phyloP scores from a whole-genome alignment of 2,113 vertebrate species.

The Caracal caracal region DNA sequence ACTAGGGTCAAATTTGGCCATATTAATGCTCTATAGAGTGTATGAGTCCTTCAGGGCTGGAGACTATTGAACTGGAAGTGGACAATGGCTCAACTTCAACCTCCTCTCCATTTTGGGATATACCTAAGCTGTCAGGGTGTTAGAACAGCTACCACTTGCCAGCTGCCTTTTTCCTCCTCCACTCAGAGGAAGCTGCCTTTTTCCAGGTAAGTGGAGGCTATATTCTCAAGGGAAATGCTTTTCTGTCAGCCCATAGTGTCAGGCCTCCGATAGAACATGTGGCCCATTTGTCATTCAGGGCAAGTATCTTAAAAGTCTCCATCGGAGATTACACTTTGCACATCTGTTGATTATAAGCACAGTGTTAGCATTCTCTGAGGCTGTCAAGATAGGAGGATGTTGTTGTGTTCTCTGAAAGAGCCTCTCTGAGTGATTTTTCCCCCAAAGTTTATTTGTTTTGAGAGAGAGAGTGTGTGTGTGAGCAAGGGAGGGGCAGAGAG shows the following conservation, averaged over 20 bases:
- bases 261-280: neutral
- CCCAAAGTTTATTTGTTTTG: too few species aligned
- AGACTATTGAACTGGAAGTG: neutral
- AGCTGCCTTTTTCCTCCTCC: neutral
- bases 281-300: neutral
- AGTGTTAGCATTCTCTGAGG: neutral
- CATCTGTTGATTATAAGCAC: conserved; percentile 14
- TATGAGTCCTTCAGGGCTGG: neutral
- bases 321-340: neutral
- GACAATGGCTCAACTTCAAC: neutral
- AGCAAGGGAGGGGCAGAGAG: too few species aligned
- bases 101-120: neutral
- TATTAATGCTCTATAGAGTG: neutral
- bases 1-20: neutral
- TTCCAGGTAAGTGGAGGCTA: neutral
- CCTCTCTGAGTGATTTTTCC: neutral
- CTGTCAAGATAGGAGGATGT: neutral
- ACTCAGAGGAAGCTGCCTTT: neutral
- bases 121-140: neutral
- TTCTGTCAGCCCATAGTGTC: neutral
- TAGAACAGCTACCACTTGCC: neutral
- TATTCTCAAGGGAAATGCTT: neutral
- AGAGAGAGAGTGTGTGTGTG: too few species aligned
- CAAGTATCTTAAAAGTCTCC: neutral
- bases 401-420: neutral